Base-by-base conservation (phyloP, 2,113 vertebrate genomes). In the Spea multiplicata region DNA sequence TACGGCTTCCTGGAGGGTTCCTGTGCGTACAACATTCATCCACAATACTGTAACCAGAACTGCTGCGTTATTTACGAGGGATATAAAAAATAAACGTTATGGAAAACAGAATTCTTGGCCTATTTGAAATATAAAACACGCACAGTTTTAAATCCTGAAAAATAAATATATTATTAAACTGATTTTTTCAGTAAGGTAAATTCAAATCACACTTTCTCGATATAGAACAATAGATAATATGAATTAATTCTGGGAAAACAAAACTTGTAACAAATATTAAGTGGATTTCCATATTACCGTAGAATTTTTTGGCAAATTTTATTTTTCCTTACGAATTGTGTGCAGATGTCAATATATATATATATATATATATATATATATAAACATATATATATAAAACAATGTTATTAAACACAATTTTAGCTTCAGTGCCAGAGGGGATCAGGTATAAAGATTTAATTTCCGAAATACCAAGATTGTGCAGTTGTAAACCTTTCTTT, bases 1-100 rank as follows among this genome's bases (percentile, higher is more conserved):
- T n/a, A 55, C 48, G 57, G 71, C 13, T 73, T 80, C 77, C 77
- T 80, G 70, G 50, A 73, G 71, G 71, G 77, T 80, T 80, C 77
- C 71, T 80, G 70, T 80, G 44, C 76, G 70, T 53, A 66, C 44
- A 73, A 57, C 7, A n/a, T 46, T 52, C n/a, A 64, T 10, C 5
- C 69, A 80, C 77, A 80, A 74, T 80, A 68, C 62, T 57, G n/a
- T 30, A 61, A 55, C 12, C 64, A 67, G 17, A 53, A 46, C 78
- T 10, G n/a, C 64, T 67, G 44, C 44, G 67, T 73, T 80, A 80
- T 80, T 74, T 80, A 80, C 10, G 46, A 67, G 71, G 49, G 30
- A 59, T 61, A 80, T 49, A 50, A 59, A 74, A 74, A 17, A 80
- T 13, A 9, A 55, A 59, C 49, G 64, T 61, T 74, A 49, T 80